Conservation (phyloP, 1,140 invertebrate species). For the Zeugodacus cucurbitae region DNA sequence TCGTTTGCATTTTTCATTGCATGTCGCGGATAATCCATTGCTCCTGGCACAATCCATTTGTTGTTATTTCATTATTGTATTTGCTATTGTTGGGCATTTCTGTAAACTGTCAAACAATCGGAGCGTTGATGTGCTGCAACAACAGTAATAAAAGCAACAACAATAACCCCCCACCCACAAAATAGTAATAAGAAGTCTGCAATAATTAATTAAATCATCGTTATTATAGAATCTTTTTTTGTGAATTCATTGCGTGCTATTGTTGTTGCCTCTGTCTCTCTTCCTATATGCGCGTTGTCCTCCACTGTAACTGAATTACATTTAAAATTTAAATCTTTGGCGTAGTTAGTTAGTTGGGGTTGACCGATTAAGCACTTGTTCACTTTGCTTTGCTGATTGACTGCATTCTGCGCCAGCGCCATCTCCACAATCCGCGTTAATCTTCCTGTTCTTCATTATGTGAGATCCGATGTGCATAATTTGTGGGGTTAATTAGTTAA, state of each 20-base stretch:
- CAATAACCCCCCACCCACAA: too few species aligned
- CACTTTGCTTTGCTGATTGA: background rate
- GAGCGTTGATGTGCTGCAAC: background rate
- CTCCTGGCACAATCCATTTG: background rate
- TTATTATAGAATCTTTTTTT: background rate
- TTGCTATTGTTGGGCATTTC: background rate
- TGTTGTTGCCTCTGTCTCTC: too few species aligned
- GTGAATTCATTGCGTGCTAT: background rate
- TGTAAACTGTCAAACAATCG: background rate
- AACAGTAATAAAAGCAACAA: too few species aligned
- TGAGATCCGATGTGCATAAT: background rate
- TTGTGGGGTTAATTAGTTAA: background rate
- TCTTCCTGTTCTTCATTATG: background rate
- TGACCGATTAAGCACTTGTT: background rate
- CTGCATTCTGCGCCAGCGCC: background rate
- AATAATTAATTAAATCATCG: constrained; percentile 4
- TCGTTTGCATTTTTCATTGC: background rate
- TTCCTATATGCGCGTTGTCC: too few species aligned
- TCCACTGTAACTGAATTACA: too few species aligned
- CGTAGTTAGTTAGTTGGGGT: background rate
- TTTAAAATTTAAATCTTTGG: too few species aligned
- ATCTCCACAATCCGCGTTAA: background rate
- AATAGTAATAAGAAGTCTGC: too few species aligned
- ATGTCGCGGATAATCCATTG: background rate
- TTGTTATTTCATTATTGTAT: background rate